Evolutionary conservation across 2,888 invertebrate species (phyloP).

Genomic region (Sinodicranocentrus sp.): DNA sequence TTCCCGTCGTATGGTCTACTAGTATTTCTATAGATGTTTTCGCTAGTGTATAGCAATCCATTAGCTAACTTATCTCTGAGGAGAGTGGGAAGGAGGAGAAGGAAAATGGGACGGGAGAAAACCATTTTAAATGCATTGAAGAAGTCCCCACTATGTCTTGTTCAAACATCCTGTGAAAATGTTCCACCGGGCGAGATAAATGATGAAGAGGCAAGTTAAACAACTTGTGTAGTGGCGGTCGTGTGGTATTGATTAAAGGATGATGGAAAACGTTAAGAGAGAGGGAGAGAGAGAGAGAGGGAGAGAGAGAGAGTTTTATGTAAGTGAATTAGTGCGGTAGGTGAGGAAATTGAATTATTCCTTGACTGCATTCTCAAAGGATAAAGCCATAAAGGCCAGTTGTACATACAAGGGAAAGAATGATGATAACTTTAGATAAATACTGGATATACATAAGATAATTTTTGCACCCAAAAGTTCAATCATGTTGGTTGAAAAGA

Average conservation of each 20-base stretch:
- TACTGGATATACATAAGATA: too few relatives aligned
- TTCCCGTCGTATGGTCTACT: neutral
- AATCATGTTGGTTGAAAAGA: too few relatives aligned
- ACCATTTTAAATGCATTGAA: slow-evolving; percentile 48
- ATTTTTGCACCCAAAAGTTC: too few relatives aligned
- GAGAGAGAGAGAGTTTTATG: too few relatives aligned
- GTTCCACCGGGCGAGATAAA: neutral
- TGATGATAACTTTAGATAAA: too few relatives aligned
- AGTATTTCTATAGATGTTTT: neutral
- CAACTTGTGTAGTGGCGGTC: neutral
- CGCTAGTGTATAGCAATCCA: slow-evolving; percentile 32
- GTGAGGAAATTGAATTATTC: slow-evolving; percentile 51
- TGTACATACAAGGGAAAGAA: too few relatives aligned
- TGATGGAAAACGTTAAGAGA: slow-evolving; percentile 16
- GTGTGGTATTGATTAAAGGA: slow-evolving; percentile 26
- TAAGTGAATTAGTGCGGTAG: neutral
- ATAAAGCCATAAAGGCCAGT: too few relatives aligned
- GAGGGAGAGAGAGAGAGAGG: too few relatives aligned
- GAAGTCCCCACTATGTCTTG: slow-evolving; percentile 44
- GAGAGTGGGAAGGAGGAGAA: neutral
- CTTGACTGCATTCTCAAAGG: too few relatives aligned
- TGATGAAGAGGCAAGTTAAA: slow-evolving; percentile 29
- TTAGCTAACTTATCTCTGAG: slow-evolving; percentile 39
- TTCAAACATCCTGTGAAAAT: slow-evolving; percentile 40
- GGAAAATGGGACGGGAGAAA: neutral